Percentiles rank a stretch among this genome's conserved stretches.
phyloP scores from a whole-genome alignment of 2,113 vertebrate species.

The Sorex araneus region DNA sequence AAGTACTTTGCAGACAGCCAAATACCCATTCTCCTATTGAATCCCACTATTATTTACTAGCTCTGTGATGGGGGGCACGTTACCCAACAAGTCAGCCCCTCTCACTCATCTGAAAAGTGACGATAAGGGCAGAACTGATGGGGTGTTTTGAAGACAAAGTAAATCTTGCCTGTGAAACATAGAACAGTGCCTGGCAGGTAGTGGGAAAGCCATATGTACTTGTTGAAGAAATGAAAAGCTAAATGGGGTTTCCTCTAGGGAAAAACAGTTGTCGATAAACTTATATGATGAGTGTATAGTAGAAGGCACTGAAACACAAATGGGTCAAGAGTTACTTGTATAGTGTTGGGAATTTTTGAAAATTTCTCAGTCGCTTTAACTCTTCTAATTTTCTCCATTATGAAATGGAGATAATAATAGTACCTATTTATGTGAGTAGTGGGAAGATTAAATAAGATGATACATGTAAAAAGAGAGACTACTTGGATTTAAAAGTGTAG shows the following conservation, averaged over 20 bases:
- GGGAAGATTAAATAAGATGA: slow-evolving; percentile 39
- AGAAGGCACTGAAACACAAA: background rate
- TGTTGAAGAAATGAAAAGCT: background rate
- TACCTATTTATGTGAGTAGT: background rate
- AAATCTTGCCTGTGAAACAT: background rate
- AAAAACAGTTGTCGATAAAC: background rate
- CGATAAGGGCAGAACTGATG: background rate
- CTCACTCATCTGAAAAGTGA: slow-evolving; percentile 19
- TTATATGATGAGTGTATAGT: background rate
- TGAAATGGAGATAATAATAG: background rate
- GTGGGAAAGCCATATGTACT: background rate
- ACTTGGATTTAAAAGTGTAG: background rate
- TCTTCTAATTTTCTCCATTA: background rate
- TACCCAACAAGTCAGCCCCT: background rate
- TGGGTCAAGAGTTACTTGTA: background rate
- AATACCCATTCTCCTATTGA: background rate
- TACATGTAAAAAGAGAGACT: slow-evolving; percentile 6
- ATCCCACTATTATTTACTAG: background rate
- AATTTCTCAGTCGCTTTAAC: background rate
- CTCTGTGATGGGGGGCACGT: background rate
- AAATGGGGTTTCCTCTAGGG: background rate
- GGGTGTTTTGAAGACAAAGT: background rate
- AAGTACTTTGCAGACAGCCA: background rate
- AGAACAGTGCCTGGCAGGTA: background rate
- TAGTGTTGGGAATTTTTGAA: background rate